phyloP scores from a whole-genome alignment of 2,797 vertebrate genomes.

The Hippoglossus hippoglossus region DNA sequence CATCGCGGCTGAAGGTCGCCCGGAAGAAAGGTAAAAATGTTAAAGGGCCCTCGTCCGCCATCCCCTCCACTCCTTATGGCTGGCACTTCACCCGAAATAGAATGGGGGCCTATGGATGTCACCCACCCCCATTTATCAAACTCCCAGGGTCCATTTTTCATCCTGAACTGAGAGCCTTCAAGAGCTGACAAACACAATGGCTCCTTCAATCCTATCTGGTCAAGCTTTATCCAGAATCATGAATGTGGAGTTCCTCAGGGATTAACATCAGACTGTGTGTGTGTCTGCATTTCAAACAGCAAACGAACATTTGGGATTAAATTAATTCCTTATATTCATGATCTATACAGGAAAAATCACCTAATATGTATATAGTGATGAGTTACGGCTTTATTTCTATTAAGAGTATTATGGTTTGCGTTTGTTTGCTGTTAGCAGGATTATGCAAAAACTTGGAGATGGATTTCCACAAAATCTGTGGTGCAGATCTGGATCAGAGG shows the following conservation, averaged over 20 bases:
- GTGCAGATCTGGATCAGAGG: too few species aligned
- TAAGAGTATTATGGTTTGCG: too few species aligned
- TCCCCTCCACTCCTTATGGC: slow-evolving; percentile 79
- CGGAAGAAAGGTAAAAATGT: slow-evolving; percentile 86
- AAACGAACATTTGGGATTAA: slow-evolving; percentile 64
- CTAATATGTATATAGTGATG: slow-evolving; percentile 42
- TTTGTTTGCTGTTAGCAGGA: too few species aligned
- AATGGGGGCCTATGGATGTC: slow-evolving; percentile 83
- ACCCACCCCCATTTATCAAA: slow-evolving; percentile 89
- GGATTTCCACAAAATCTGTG: too few species aligned
- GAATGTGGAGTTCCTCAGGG: slow-evolving; percentile 68
- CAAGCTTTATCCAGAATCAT: slow-evolving; percentile 73
- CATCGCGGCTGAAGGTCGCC: slow-evolving; percentile 88
- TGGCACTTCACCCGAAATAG: slow-evolving; percentile 83
- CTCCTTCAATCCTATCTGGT: slow-evolving; percentile 86
- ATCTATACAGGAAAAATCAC: slow-evolving; percentile 54
- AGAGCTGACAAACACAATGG: slow-evolving; percentile 86
- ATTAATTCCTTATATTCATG: slow-evolving; percentile 35
- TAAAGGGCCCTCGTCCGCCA: slow-evolving; percentile 80
- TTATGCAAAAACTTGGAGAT: too few species aligned
- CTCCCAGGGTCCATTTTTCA: slow-evolving; percentile 87
- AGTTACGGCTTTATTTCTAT: slow-evolving; percentile 26
- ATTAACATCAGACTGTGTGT: slow-evolving; percentile 76
- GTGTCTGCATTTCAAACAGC: slow-evolving; percentile 65
- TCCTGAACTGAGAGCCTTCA: slow-evolving; percentile 88